Conservation (phyloP, 2,113 vertebrate species). For the Rhinopomastus cyanomelas region DNA sequence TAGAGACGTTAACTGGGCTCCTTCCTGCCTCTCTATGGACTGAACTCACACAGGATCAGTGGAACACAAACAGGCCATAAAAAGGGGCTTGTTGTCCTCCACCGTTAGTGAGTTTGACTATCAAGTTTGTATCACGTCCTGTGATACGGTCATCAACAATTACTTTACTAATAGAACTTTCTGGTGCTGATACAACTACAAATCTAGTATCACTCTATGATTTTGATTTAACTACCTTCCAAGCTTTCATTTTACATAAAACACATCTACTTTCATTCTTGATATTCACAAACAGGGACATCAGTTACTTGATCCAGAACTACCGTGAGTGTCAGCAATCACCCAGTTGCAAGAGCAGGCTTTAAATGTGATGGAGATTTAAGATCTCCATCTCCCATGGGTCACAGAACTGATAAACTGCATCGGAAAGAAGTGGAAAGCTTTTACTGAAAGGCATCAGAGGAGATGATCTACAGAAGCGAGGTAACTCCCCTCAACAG, state of each 20-base stretch:
- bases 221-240: neutral
- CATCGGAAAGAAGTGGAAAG: neutral
- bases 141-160: neutral
- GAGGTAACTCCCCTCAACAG: conserved; percentile 8
- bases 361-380: neutral
- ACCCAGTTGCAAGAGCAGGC: neutral
- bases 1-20: neutral
- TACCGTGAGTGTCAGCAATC: neutral
- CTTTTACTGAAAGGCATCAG: neutral
- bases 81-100: neutral
- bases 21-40: neutral
- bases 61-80: neutral
- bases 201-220: neutral
- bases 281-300: neutral
- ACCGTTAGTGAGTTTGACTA: neutral
- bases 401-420: neutral
- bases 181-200: neutral
- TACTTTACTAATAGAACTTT: neutral
- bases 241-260: neutral
- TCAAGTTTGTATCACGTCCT: neutral
- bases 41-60: neutral
- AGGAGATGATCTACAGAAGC: neutral
- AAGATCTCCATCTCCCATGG: neutral
- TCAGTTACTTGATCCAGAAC: neutral
- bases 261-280: neutral